phyloP scores from a whole-genome alignment of 2,113 vertebrate species.

The Cairina moschata region DNA sequence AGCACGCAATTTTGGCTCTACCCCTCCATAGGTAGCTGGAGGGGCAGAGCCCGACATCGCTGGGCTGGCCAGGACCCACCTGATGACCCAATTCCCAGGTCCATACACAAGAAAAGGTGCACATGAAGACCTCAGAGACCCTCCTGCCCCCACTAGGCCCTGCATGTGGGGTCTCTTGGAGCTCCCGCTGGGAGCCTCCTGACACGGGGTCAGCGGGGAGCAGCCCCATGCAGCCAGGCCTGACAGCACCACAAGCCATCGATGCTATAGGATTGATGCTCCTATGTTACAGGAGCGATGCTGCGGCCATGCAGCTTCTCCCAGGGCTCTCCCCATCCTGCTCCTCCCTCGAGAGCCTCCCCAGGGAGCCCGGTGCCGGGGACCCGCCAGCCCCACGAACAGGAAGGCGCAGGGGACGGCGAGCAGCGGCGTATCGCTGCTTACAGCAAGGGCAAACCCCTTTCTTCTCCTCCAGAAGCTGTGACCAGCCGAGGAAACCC shows the following conservation, averaged over 20 bases:
- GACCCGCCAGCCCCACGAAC: not conserved
- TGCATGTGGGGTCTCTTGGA: rapidly evolving
- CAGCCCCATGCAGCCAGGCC: not conserved
- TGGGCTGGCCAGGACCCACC: rapidly evolving
- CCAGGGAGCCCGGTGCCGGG: not conserved
- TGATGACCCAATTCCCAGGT: not conserved
- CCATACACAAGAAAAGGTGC: rapidly evolving
- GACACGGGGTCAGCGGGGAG: rapidly evolving
- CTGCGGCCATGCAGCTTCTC: rapidly evolving
- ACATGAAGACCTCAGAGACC: rapidly evolving
- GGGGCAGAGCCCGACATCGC: not conserved
- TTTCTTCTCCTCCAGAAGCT: not conserved
- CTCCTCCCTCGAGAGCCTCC: not conserved
- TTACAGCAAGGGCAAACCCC: rapidly evolving
- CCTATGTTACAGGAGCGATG: rapidly evolving
- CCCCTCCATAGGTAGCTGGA: rapidly evolving
- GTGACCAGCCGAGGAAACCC: not conserved
- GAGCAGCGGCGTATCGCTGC: rapidly evolving
- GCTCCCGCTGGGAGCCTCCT: not conserved
- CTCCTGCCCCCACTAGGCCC: not conserved
- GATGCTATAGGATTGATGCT: no score
- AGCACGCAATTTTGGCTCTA: not conserved
- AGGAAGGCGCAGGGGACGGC: not conserved
- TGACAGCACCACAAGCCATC: rapidly evolving
- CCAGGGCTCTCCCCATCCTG: not conserved